These are phyloP conservation scores for Microlaimidae sp. DNA, from an alignment of 2,888 invertebrate species.

Conservation along the genomic window DNA sequence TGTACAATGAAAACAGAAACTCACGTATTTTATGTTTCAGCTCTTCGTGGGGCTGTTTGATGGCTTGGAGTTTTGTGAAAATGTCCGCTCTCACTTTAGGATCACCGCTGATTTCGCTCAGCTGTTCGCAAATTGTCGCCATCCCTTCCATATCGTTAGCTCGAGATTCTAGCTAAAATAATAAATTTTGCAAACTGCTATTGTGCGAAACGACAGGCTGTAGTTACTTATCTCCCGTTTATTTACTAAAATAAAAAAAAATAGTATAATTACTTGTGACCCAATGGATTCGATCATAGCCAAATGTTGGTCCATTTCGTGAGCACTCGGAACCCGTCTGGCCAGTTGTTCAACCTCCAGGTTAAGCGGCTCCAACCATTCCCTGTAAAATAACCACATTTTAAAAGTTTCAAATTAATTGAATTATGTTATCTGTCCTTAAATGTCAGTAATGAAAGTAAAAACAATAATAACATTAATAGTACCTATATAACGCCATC, in stretches of 20 bases:
- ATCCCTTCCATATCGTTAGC: conserved; percentile 55
- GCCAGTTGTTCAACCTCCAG: neutral
- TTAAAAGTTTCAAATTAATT: too few relatives aligned
- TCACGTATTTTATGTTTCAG: conserved; percentile 46
- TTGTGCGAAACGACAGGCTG: too few relatives aligned
- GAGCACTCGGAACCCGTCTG: neutral
- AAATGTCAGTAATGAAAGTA: too few relatives aligned
- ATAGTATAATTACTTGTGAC: too few relatives aligned
- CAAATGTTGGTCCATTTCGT: neutral
- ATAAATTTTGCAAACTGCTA: too few relatives aligned
- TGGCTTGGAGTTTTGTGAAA: conserved; percentile 62
- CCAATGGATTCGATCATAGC: neutral
- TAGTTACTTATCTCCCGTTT: too few relatives aligned
- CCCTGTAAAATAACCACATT: neutral
- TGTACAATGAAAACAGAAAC: too few relatives aligned
- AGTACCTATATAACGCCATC: too few relatives aligned
- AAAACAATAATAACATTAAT: too few relatives aligned
- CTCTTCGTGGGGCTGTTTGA: conserved; percentile 70
- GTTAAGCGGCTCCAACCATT: neutral
- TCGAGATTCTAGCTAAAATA: neutral
- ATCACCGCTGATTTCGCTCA: conserved; percentile 64
- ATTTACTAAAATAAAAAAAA: too few relatives aligned
- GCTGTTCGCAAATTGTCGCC: conserved; percentile 65
- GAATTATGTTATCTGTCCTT: too few relatives aligned
- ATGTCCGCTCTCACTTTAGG: conserved; percentile 76